phyloP scores from a whole-genome alignment of 2,797 vertebrate species.

The Enteromius afrohamiltoni region DNA sequence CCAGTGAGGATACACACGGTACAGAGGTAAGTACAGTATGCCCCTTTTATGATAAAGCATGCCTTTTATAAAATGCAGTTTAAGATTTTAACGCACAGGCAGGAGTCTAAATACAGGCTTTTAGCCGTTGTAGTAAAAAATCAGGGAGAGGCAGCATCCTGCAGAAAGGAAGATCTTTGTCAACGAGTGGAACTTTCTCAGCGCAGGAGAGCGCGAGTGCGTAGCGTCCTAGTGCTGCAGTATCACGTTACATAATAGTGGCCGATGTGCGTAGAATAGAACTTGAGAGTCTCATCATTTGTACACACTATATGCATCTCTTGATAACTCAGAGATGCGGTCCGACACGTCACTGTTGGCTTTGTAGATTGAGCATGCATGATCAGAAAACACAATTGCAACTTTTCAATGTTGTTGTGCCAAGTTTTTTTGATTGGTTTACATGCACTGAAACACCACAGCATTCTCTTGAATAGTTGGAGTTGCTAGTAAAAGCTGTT shows the following conservation, averaged over 20 bases:
- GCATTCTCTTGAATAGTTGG: background rate
- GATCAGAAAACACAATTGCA: background rate
- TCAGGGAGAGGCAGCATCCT: background rate
- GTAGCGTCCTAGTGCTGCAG: constrained; percentile 71
- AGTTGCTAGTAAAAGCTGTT: background rate
- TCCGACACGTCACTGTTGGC: background rate
- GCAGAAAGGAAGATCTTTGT: background rate
- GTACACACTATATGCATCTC: background rate
- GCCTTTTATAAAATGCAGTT: background rate
- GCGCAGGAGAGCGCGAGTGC: constrained; percentile 62
- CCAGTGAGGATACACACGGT: constrained; percentile 70
- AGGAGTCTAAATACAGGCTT: background rate
- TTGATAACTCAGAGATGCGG: background rate
- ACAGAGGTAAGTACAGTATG: constrained; percentile 48
- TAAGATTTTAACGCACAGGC: background rate
- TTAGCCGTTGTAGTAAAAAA: background rate
- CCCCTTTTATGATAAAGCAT: constrained; percentile 21
- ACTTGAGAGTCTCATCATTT: constrained; percentile 43
- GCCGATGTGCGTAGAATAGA: constrained; percentile 57
- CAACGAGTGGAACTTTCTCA: constrained; percentile 69
- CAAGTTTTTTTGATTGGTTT: background rate
- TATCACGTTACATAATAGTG: constrained; percentile 75
- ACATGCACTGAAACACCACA: background rate
- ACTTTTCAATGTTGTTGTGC: constrained; percentile 13
- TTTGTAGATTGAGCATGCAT: background rate